Evolutionary conservation across 2,888 invertebrate genomes (phyloP), one percentile per base, ranked within the genome.

Genomic region (Eulithis prunata): DNA sequence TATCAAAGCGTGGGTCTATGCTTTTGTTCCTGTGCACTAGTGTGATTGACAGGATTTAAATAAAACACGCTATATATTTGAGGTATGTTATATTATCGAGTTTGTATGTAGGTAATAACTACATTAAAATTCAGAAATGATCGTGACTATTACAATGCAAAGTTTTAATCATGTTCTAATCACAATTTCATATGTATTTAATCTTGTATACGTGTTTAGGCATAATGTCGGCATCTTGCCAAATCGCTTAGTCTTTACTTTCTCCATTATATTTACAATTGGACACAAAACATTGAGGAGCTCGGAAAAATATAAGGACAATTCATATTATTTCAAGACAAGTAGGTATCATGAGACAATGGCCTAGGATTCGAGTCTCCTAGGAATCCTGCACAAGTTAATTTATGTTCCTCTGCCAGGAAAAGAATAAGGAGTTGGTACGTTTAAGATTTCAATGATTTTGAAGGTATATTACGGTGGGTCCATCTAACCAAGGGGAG

Each of bases 21-120:
- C 21, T 21, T 21, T 21, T 21, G 21, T 21, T 41, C 21, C 14
- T 10, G 2, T 32, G 10, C 38, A 49, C 28, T 4, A 2, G 2
- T 28, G 43, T 36, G 5, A 14, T 14, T 10, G 0, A 38, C 8
- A 36, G 53, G 53, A 41, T 53, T 45, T 0, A 53, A 64, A 64
- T 59, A 64, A 89, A 86, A 86, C 82, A 77, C 76, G 74, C 58
- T 69, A 74, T 81, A 81, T 85, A 83, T 89, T 91, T 89, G 91
- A 91, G 91, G 93, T 93, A 92, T 90, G 90, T 92, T 91, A 89
- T 91, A 92, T 91, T 91, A 92, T 92, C 90, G 87, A 93, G 88
- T 91, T 92, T 91, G 90, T 92, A 92, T 91, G 92, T 91, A 90
- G 90, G 84, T 90, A 90, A 90, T 91, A 89, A 89, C 93, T 93